Evolutionary conservation across 2,113 vertebrate genomes (phyloP), one percentile per base, ranked within the genome.

Genomic region (Scophthalmus maximus): DNA sequence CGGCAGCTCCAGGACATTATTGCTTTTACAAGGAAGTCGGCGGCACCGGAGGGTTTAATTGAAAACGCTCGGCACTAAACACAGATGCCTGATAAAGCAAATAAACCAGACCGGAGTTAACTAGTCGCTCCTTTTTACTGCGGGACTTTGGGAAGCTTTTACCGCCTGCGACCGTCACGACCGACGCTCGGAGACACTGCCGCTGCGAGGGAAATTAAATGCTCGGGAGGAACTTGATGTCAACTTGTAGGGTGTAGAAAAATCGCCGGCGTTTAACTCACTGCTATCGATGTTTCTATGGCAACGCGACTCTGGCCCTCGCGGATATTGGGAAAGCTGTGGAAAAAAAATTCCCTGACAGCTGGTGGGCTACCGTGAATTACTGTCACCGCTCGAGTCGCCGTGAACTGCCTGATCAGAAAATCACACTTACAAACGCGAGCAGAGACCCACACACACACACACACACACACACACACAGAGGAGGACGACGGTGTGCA

Each of bases 301-400:
- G 89, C 79, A 84, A 91, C 88, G 42, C 46, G 57, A 78, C 65
- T 68, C 59, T 44, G 59, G 73, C 67, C n/a, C 68, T 55, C 8
- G 2, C 44, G 73, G 72, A 79, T 69, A 73, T 68, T 77, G 75
- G 77, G 58, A 88, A 88, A 89, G 81, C 85, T 91, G 83, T 76
- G 75, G 85, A 88, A 81, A 58, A 86, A 88, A 81, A 58, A 79
- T 78, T 83, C 70, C 81, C 69, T 67, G 80, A 89, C 89, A 87
- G 87, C 85, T 87, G 82, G 79, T 61, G 79, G 58, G 72, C 52
- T 47, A 50, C 66, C 79, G 67, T 78, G 78, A 84, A 78, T 83
- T 77, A 80, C 87, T 69, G 74, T 78, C 29, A 3, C 69, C 30
- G 27, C 44, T 9, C 0, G 49, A 73, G 47, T 44, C 15, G 11